A percentile compares a stretch with the other conserved stretches of the same genome.
phyloP scores from a whole-genome alignment of 2,113 vertebrate genomes.

The Pterophyllum scalare region DNA sequence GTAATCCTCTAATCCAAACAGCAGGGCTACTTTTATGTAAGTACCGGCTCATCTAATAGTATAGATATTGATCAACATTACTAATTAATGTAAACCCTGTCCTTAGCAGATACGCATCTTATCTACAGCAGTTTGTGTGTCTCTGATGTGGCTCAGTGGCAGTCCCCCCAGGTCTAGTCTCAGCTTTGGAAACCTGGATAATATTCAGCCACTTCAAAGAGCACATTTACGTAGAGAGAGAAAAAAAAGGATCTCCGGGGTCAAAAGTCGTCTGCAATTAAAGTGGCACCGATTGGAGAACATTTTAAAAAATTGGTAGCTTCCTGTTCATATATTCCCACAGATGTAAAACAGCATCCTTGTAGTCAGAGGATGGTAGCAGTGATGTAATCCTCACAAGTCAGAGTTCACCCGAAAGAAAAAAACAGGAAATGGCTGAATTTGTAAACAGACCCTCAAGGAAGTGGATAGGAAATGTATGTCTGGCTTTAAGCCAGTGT shows the following conservation, averaged over 20 bases:
- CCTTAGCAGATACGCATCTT: neutral
- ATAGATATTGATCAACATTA: neutral
- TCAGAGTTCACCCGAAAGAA: neutral
- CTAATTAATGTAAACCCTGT: neutral
- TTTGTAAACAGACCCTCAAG: conserved; percentile 27
- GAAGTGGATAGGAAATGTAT: conserved; percentile 30
- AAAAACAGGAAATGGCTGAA: conserved; percentile 56
- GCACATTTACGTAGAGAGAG: neutral
- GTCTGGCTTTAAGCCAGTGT: conserved; percentile 26
- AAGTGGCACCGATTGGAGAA: neutral
- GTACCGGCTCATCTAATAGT: neutral
- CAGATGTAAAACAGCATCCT: neutral
- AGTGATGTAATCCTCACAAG: neutral
- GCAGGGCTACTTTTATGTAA: neutral
- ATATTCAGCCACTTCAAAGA: neutral
- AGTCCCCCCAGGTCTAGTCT: neutral
- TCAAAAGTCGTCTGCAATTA: neutral
- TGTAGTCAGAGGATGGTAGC: neutral
- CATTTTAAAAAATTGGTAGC: neutral
- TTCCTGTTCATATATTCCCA: neutral
- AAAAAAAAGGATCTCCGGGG: neutral
- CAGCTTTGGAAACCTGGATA: neutral
- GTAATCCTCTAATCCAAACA: conserved; percentile 55
- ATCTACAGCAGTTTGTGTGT: neutral
- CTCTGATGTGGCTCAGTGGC: neutral